Base-by-base conservation (phyloP, 2,888 invertebrate species). In the Galerucella pusilla region DNA sequence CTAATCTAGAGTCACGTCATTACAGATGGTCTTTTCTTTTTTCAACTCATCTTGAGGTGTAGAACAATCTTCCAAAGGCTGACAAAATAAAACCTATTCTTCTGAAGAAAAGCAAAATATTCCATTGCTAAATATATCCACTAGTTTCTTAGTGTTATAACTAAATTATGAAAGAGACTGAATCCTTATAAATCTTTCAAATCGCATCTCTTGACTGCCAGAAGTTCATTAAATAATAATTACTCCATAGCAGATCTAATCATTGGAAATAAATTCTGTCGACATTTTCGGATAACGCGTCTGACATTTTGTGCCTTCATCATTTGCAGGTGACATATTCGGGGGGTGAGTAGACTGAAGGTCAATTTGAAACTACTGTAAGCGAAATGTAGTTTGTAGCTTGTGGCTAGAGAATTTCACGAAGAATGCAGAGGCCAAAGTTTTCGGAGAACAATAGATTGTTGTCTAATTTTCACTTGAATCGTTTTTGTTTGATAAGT, bases 281-380 rank as follows among this genome's bases (percentile, higher is more conserved):
- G 52, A 52, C n/a, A 52, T 14, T 52, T 14, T 14, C 0, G 52
- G n/a, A 52, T 52, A n/a, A 52, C 6, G 14, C 52, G 52, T 52
- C 6, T 52, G 52, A 60, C 59, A 11, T 60, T 60, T 60, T 35
- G 63, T 63, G 35, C 42, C 42, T 42, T n/a, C 63, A n/a, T 63
- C 63, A 63, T 63, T 35, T 63, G 63, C 63, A 63, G 42, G 45
- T 16, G 63, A 63, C 42, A 63, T 42, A 12, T 63, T 63, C n/a
- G 35, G 63, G 28, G 20, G 61, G 28, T 61, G 14, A 12, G 42
- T 61, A 28, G 61, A 35, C 35, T 16, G 9, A 42, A 63, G 63
- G 63, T 42, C 14, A 7, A 42, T 14, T 63, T 45, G 16, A 63
- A 63, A 61, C 61, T 61, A 61, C 45, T n/a, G n/a, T 63, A 16